These are phyloP conservation scores for Varanus komodoensis DNA, from an alignment of 2,113 vertebrate genomes.

Conservation along the genomic window DNA sequence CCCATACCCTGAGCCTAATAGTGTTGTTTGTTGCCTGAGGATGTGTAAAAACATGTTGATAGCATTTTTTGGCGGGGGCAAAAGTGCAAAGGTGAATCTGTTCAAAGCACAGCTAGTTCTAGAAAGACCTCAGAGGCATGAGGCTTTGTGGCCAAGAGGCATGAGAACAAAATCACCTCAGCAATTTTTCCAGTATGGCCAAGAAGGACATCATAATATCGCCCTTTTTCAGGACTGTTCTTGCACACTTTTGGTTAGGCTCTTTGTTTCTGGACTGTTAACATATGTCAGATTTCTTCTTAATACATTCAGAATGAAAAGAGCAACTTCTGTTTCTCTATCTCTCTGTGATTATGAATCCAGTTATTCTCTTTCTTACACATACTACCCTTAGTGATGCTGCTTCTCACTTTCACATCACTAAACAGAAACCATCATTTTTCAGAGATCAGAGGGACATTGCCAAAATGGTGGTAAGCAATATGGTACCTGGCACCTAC, in stretches of 20 bases:
- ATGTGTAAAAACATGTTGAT: background rate
- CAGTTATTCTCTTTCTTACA: too few relatives aligned
- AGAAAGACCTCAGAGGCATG: background rate
- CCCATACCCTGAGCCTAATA: too few relatives aligned
- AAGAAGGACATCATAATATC: background rate
- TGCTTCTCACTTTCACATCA: background rate
- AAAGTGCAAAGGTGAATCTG: background rate
- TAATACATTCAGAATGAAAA: background rate
- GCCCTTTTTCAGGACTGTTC: background rate
- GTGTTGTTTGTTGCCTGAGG: too few relatives aligned
- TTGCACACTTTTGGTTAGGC: background rate
- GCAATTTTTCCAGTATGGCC: too few relatives aligned
- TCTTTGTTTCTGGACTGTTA: background rate
- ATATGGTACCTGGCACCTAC: too few relatives aligned
- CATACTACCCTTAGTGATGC: background rate
- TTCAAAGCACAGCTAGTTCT: background rate
- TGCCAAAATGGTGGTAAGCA: too few relatives aligned
- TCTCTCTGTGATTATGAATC: too few relatives aligned
- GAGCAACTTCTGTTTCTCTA: too few relatives aligned
- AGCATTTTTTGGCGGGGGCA: background rate
- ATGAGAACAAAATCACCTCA: background rate
- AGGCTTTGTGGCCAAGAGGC: background rate
- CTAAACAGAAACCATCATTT: background rate
- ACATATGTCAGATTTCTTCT: background rate
- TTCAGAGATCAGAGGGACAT: background rate